These are phyloP conservation scores for Remorina albescens DNA, from an alignment of 2,797 vertebrate species.

Conservation along the genomic window DNA sequence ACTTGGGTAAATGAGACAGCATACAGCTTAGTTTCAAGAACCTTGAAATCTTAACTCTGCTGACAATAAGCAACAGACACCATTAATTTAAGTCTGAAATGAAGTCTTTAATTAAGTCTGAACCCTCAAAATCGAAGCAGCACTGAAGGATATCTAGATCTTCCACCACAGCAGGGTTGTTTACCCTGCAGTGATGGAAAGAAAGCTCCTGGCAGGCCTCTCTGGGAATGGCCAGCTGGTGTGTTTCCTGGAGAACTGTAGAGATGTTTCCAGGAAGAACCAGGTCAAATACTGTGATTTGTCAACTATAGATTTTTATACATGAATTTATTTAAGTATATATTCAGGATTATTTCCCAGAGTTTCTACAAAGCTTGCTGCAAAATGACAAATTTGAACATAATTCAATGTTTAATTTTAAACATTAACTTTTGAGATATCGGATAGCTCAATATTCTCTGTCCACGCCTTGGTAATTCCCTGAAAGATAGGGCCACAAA, in stretches of 20 bases:
- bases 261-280: conserved; percentile 59
- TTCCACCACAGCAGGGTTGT: conserved; percentile 8
- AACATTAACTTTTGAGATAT: neutral
- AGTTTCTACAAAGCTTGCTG: neutral
- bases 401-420: neutral
- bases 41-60: no score
- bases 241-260: conserved; percentile 55
- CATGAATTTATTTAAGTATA: conserved; percentile 6
- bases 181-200: conserved; percentile 10
- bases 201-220: conserved; percentile 31
- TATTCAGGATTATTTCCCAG: neutral
- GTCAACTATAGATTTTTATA: conserved; percentile 11
- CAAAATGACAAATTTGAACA: neutral
- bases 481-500: neutral
- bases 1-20: no score
- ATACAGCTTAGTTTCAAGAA: neutral
- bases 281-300: conserved; percentile 32
- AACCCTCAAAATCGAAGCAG: neutral
- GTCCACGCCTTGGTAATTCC: neutral
- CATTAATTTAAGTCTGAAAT: neutral
- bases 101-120: neutral
- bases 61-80: no score
- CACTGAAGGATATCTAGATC: neutral
- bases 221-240: conserved; percentile 29
- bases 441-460: neutral